Percentiles rank a stretch among this genome's conserved stretches.
These are phyloP conservation scores for Sakesphorus luctuosus DNA, from an alignment of 2,113 vertebrate genomes.

Conservation along the genomic window DNA sequence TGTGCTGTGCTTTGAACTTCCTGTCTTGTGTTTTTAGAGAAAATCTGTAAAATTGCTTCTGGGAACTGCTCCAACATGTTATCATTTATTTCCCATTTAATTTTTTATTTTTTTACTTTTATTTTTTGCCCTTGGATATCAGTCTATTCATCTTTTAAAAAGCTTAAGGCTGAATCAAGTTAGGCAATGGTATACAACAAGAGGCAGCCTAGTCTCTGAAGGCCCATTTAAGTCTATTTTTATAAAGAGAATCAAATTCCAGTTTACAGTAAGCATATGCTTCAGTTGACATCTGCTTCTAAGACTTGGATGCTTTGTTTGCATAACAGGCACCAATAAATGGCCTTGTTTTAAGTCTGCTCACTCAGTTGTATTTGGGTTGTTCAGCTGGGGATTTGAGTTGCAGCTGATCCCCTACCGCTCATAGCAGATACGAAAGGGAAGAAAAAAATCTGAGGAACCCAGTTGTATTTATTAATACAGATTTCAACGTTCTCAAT, in stretches of 20 bases:
- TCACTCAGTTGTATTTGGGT: conserved; percentile 84
- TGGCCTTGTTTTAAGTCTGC: conserved; percentile 86
- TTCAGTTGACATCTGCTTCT: conserved; percentile 85
- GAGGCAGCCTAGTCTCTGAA: conserved; percentile 79
- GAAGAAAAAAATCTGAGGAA: conserved; percentile 71
- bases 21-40: conserved; percentile 82
- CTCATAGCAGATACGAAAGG: conserved; percentile 76
- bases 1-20: conserved; percentile 83
- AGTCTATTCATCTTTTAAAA: conserved; percentile 86
- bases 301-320: conserved; percentile 84
- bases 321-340: conserved; percentile 86
- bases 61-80: conserved; percentile 90
- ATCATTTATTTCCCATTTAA: conserved; percentile 92
- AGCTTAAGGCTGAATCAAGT: conserved; percentile 82
- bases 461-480: conserved; percentile 78
- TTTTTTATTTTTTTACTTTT: conserved; percentile 83
- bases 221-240: conserved; percentile 84
- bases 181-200: conserved; percentile 77
- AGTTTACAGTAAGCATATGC: conserved; percentile 89
- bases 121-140: conserved; percentile 85
- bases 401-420: conserved; percentile 85
- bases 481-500: conserved; percentile 80
- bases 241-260: conserved; percentile 83
- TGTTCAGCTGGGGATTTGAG: conserved; percentile 88
- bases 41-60: conserved; percentile 90